Conservation (phyloP, 2,888 invertebrate species). For the Galeopsomyia nigrocyanea region DNA sequence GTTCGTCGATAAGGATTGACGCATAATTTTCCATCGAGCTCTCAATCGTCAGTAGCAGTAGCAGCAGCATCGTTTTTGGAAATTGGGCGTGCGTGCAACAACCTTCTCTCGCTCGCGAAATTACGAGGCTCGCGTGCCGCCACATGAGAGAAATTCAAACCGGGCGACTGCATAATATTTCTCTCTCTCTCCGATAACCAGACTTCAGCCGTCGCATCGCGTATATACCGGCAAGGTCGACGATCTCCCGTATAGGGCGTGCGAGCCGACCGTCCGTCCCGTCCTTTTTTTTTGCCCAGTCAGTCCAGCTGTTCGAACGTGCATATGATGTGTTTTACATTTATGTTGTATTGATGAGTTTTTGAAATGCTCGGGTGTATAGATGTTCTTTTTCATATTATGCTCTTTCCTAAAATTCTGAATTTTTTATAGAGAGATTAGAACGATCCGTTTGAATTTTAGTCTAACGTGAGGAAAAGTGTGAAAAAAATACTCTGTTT, state of each 20-base stretch:
- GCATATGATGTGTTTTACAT: not conserved
- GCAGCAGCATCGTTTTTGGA: conserved; percentile 1
- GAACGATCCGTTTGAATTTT: not conserved
- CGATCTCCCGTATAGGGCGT: conserved; percentile 30
- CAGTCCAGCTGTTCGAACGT: conserved; percentile 9
- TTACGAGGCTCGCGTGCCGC: conserved; percentile 23
- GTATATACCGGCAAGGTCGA: conserved; percentile 37
- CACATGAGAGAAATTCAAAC: conserved; percentile 12
- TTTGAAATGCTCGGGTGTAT: not conserved
- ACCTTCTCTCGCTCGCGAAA: conserved; percentile 12
- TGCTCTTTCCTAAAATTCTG: not conserved
- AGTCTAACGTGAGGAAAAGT: not conserved
- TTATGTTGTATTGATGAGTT: not conserved
- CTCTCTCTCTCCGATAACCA: conserved; percentile 10
- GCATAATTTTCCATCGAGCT: too few relatives aligned
- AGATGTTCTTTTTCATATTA: not conserved
- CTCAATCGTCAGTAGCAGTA: not conserved
- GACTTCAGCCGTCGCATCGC: conserved; percentile 30
- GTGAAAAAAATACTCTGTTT: not conserved
- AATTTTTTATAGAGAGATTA: not conserved
- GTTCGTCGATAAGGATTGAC: not conserved
- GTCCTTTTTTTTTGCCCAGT: conserved; percentile 3
- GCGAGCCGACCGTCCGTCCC: not conserved
- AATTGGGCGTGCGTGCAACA: not conserved
- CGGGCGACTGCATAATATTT: conserved; percentile 43